Base-by-base conservation (phyloP, 2,113 vertebrate species). In the Chaetodon auriga region DNA sequence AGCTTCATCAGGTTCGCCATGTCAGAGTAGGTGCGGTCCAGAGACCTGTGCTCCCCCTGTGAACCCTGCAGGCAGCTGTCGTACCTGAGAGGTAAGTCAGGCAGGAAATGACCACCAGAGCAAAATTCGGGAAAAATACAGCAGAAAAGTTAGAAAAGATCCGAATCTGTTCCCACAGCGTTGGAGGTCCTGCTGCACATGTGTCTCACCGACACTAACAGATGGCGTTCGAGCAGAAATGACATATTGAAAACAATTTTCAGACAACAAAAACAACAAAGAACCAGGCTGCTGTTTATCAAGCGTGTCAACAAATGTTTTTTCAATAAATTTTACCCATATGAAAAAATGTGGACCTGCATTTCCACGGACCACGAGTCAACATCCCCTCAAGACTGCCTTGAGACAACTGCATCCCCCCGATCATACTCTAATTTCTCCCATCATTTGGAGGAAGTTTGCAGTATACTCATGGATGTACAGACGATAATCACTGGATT, bases 1-100 rank as follows among this genome's bases (percentile, higher is more conserved):
- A 99, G 96, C 89, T 97, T 95, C 97, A 99, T 96, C 90, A 99
- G 95, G 95, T 98, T 98, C 91, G 97, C 96, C 97, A 99, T 99
- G 92, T 99, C 98, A 0, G 98, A 98, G 94, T 98, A 99, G 95
- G 92, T 97, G 90, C 97, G 95, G 79, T 98, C 98, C 38, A 96
- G 55, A 92, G 77, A 94, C 94, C 94, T 93, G 87, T 70, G 70
- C 21, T 97, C 96, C 3, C 97, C 97, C 70, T 95, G 78, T 23
- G 79, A 78, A 0, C 78, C 91, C 74, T 96, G 96, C 58, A 95
- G 96, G 84, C 96, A 93, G 86, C 71, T 82, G 64, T 92, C 90
- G 2, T 92, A 95, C 84, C 89, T 93, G 75, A 60, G 30, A 12
- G 18, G 21, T 11, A 10, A 30, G 25, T 0, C 7, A 23, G 63